Percentiles rank a stretch among this genome's conserved stretches.
Evolutionary conservation across 1,140 invertebrate genomes (phyloP).

Genomic region (Drosophila quadrilineata): DNA sequence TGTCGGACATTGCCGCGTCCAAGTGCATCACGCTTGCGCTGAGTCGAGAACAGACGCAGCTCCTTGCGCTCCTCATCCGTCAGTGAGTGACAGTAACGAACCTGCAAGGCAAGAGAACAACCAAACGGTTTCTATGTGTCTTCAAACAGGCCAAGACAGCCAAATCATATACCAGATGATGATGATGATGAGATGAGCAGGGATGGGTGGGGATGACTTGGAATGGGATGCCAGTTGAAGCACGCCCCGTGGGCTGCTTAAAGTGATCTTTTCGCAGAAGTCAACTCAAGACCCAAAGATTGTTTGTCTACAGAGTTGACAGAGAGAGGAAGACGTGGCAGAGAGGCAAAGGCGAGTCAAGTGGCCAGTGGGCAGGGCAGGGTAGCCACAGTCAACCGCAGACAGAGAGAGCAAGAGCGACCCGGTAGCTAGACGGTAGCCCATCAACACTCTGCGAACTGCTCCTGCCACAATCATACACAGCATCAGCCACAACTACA

Average conservation of each 20-base stretch:
- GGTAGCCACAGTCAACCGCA: constrained; percentile 47
- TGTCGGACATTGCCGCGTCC: constrained; percentile 95
- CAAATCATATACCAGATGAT: constrained; percentile 63
- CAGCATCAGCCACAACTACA: neutral
- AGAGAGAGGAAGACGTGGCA: neutral
- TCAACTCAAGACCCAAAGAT: constrained; percentile 49
- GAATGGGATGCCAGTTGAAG: constrained; percentile 9
- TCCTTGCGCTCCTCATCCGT: constrained; percentile 96
- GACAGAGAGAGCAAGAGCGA: constrained; percentile 39
- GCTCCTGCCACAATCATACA: too few relatives aligned
- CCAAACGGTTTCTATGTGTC: constrained; percentile 16
- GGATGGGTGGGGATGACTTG: too few relatives aligned
- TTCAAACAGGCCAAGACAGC: constrained; percentile 37
- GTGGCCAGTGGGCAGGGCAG: constrained; percentile 40
- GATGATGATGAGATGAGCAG: neutral
- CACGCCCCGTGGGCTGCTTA: constrained; percentile 46
- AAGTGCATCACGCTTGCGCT: constrained; percentile 95
- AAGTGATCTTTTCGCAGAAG: constrained; percentile 75
- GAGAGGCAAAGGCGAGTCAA: too few relatives aligned
- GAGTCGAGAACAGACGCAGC: constrained; percentile 93
- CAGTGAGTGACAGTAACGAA: constrained; percentile 96
- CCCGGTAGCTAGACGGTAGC: constrained; percentile 56
- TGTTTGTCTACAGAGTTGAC: constrained; percentile 49
- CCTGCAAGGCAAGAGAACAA: constrained; percentile 82
- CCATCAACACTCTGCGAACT: constrained; percentile 69